Percentiles rank a stretch among this genome's conserved stretches.
Conservation (phyloP, 1,140 invertebrate genomes). For the Aphaenogaster floridana region DNA sequence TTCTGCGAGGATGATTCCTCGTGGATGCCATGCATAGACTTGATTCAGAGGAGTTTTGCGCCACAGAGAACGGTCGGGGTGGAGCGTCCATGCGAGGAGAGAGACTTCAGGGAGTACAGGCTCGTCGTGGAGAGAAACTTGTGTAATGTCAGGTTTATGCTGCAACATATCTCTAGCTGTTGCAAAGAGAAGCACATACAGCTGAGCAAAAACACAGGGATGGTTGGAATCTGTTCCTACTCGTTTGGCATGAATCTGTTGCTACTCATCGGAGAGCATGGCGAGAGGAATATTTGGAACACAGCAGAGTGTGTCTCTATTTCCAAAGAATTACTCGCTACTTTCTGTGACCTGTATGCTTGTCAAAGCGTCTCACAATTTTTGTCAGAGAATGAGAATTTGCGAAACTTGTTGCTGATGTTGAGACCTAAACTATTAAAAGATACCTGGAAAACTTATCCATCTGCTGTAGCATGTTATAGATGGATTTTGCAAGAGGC, state of each 20-base stretch:
- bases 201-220: slow-evolving; percentile 53
- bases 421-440: slow-evolving; percentile 84
- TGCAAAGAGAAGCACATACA: slow-evolving; percentile 30
- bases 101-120: slow-evolving; percentile 82
- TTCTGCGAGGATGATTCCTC: slow-evolving; percentile 63
- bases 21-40: slow-evolving; percentile 76
- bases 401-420: slow-evolving; percentile 73
- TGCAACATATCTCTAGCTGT: slow-evolving; percentile 70
- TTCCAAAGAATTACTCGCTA: slow-evolving; percentile 70
- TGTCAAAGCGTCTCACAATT: slow-evolving; percentile 74
- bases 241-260: slow-evolving; percentile 77
- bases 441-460: slow-evolving; percentile 86
- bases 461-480: slow-evolving; percentile 84
- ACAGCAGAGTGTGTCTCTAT: slow-evolving; percentile 72
- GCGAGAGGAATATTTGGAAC: slow-evolving; percentile 82
- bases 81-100: slow-evolving; percentile 78
- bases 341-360: slow-evolving; percentile 77
- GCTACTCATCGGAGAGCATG: slow-evolving; percentile 84
- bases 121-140: slow-evolving; percentile 78
- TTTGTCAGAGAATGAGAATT: slow-evolving; percentile 76
- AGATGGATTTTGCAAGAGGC: slow-evolving; percentile 84
- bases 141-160: slow-evolving; percentile 69
- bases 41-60: slow-evolving; percentile 74
- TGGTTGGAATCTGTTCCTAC: slow-evolving; percentile 45
- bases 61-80: slow-evolving; percentile 72